Base-by-base conservation (phyloP, 1,140 invertebrate genomes). In the Chrysopa pallens region DNA sequence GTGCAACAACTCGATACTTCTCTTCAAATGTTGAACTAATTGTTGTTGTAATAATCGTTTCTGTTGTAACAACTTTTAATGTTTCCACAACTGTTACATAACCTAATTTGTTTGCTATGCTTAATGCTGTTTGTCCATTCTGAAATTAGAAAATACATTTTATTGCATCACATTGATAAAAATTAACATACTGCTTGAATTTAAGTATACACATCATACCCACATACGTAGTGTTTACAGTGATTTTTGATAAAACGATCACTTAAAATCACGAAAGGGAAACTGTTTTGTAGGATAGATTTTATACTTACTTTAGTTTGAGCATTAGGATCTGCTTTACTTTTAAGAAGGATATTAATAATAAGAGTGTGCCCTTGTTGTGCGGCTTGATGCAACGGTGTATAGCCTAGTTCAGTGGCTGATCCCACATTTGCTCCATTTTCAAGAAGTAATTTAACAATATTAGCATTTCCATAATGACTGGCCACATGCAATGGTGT, bases 61-160 rank as follows among this genome's bases (percentile, higher is more conserved):
- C 88, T 0, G 95, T 98, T 0, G 95, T 98, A n/a, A 98, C 89
- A 9, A 91, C 80, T 58, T 94, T 90, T 23, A 98, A 63, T 6
- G 92, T 95, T 62, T 98, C 94, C 6, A 98, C 90, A 1, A 97
- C 92, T 39, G 89, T 95, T 45, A 98, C 92, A 67, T 98, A 98
- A 40, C 93, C 93, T 3, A 98, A 71, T 46, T 87, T 84, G 59
- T 95, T 84, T 15, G 94, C 94, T 49, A 98, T 96, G 35, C 86
- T 85, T 48, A 98, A 69, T 28, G 95, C 84, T 8, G 94, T 98
- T 68, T 96, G 92, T 31, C 94, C 94, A 62, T 81, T 88, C 92
- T 97, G 60, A 47, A 64, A 53, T 46, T 48, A 44, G 45, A 49
- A 23, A 23, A 23, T 3, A 23, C 5, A 4, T 11, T 33, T 33